phyloP scores from a whole-genome alignment of 2,888 invertebrate species.

The Limnephilus auricula region DNA sequence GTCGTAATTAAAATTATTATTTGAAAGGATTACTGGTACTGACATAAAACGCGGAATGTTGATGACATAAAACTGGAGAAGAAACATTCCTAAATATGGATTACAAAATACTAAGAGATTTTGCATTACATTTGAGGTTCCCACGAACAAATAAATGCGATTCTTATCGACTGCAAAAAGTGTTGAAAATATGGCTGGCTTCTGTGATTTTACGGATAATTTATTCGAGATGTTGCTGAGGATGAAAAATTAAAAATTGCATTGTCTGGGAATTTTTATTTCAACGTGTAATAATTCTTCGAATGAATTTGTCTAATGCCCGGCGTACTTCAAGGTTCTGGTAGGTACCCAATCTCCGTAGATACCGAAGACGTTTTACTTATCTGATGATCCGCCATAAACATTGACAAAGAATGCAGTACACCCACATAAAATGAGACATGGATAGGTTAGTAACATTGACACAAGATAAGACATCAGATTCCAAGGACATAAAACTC shows the following conservation, averaged over 20 bases:
- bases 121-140: neutral
- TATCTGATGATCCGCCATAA: neutral
- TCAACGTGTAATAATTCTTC: neutral
- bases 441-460: neutral
- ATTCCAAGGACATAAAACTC: neutral
- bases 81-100: neutral
- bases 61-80: neutral
- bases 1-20: neutral
- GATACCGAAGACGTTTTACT: neutral
- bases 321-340: neutral
- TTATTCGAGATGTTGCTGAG: too few relatives aligned
- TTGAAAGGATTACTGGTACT: too few relatives aligned
- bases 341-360: too few relatives aligned
- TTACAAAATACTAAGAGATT: neutral
- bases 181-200: neutral
- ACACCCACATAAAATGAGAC: neutral
- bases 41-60: neutral
- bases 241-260: too few relatives aligned
- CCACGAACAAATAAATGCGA: neutral
- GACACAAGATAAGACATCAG: neutral
- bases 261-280: neutral
- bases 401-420: neutral
- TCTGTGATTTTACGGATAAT: neutral
- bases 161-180: neutral
- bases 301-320: neutral